Conservation (phyloP, 2,797 vertebrate genomes). For the Remorina albescens region DNA sequence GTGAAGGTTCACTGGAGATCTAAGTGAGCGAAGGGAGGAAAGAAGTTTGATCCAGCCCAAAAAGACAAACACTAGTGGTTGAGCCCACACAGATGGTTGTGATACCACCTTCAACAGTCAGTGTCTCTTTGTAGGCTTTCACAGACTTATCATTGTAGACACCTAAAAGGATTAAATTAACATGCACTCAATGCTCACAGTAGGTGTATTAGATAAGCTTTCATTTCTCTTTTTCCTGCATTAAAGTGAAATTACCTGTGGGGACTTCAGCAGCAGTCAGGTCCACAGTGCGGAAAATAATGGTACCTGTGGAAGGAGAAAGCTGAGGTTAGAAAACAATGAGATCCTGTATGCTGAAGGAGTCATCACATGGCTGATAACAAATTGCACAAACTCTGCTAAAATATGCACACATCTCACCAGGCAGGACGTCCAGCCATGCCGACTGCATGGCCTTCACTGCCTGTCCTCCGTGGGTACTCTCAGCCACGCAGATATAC, state of each 20-base stretch:
- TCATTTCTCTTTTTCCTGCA: neutral
- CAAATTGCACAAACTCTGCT: neutral
- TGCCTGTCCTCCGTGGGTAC: slow-evolving; percentile 52
- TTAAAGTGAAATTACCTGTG: slow-evolving; percentile 59
- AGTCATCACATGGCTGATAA: neutral
- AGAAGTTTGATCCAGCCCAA: slow-evolving; percentile 23
- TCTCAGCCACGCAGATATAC: slow-evolving; percentile 83
- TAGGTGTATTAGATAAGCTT: neutral
- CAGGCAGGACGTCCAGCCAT: slow-evolving; percentile 83
- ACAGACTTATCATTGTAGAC: neutral
- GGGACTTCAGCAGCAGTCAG: slow-evolving; percentile 39
- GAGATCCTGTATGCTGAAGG: neutral
- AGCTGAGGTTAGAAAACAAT: neutral
- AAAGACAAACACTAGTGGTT: slow-evolving; percentile 14
- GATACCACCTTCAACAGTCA: slow-evolving; percentile 2
- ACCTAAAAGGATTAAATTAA: neutral
- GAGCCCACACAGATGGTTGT: slow-evolving; percentile 41
- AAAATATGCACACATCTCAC: slow-evolving; percentile 55
- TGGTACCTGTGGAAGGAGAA: slow-evolving; percentile 57
- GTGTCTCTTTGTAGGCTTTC: neutral
- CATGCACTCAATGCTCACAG: neutral
- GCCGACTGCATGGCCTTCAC: slow-evolving; percentile 78
- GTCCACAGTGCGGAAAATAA: slow-evolving; percentile 52
- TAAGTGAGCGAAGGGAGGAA: slow-evolving; percentile 51
- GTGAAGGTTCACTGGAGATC: slow-evolving; percentile 70